Evolutionary conservation across 2,797 vertebrate genomes (phyloP), one percentile per base, ranked within the genome.

Genomic region (Neosilurus mollespiculum): DNA sequence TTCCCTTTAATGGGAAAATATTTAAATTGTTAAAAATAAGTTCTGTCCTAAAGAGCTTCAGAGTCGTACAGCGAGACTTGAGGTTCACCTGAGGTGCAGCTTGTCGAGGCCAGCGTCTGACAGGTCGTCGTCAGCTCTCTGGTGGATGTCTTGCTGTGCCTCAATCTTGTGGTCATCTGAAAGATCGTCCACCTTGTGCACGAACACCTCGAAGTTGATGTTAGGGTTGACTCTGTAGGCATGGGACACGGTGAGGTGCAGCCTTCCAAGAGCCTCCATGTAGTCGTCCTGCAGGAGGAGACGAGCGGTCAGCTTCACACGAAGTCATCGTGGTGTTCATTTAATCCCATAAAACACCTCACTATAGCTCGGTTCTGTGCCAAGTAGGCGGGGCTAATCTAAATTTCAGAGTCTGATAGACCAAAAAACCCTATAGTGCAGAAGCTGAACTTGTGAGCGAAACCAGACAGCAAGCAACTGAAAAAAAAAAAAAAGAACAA

Each of bases 201-300:
- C 96, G 91, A 96, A 96, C 90, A 96, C 95, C 89, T 96, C 95
- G 90, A 96, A 96, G 91, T 96, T 96, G 94, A 96, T 96, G 88
- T 95, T 94, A 9, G 95, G 95, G 88, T 96, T 96, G 90, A 96
- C 94, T 90, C 95, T 95, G 91, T 96, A 96, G 85, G 95, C 95
- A 92, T 96, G 94, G 85, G 95, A 95, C 88, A 96, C 95, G 65
- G 95, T 96, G 81, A 96, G 94, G 89, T 96, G 95, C 81, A 96
- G 94, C 90, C 95, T 93, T 83, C 95, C 94, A 87, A 96, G 91
- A 83, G 95, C 94, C 91, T 96, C 95, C 94, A 96, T 95, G 88
- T 96, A 96, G 90, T 96, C 95, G 89, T 96, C 95, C 95, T 96
- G 91, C 84, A 64, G 12, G 51, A n/a, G 18, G n/a, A 56, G 34